These are phyloP conservation scores for Vulpes vulpes DNA, from an alignment of 2,113 vertebrate genomes.

Conservation along the genomic window DNA sequence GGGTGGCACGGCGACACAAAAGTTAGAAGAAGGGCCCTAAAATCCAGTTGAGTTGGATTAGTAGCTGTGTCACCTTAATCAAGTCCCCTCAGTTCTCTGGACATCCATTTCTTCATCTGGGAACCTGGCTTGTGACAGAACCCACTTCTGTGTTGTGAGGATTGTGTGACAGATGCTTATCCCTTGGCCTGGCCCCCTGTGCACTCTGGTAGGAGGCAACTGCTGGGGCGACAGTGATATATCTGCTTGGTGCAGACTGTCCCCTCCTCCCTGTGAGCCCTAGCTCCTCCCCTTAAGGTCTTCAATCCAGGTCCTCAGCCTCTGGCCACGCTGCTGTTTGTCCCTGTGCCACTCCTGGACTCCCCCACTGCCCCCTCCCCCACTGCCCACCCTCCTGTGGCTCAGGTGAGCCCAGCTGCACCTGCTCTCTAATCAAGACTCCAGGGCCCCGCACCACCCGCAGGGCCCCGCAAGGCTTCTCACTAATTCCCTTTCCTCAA, in stretches of 20 bases:
- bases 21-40: background rate
- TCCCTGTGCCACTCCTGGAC: background rate
- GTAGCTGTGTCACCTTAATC: background rate
- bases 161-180: background rate
- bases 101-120: background rate
- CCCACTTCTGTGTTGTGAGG: too few relatives aligned
- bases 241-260: background rate
- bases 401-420: constrained; percentile 78
- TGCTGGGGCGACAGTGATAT: background rate
- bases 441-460: constrained; percentile 35
- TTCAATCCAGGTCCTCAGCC: background rate
- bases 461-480: constrained; percentile 36
- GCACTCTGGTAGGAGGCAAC: background rate
- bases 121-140: background rate
- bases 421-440: constrained; percentile 85
- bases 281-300: background rate
- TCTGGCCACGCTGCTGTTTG: background rate
- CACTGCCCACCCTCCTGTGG: background rate
- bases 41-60: background rate
- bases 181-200: background rate
- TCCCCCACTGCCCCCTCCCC: background rate
- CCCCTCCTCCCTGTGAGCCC: background rate
- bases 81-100: background rate
- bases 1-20: background rate
- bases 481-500: constrained; percentile 86